Base-by-base conservation (phyloP, 2,888 invertebrate species). In the Suillia variegata region DNA sequence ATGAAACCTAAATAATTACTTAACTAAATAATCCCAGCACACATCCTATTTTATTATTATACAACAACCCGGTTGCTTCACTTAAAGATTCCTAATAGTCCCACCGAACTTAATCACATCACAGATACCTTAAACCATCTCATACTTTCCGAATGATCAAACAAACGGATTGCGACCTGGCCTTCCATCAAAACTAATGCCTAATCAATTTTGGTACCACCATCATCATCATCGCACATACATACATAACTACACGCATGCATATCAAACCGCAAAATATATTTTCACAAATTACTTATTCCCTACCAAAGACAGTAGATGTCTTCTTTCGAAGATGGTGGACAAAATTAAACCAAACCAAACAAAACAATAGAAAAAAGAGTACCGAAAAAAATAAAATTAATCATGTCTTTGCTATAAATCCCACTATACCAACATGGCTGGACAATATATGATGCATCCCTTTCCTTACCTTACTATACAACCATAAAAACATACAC, bases 191-290 rank as follows among this genome's bases (percentile, higher is more conserved):
- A 56, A 59, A 59, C 59, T 56, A 54, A 59, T 64, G 42, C 42
- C 62, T 64, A 59, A 64, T 64, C 59, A 64, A 62, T 64, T 64
- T 62, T 49, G 53, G 48, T 38, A 48, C 33, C 55, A 50, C 18
- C 45, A 20, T 5, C 38, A 4, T 31, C 31, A 38, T 3, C 38
- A 5, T 13, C 26, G 26, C 26, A 26, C 26, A 26, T 10, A 26
- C 26, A 26, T 10, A n/a, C 26, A 10, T 26, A 5, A 10, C 10
- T 10, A 26, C 6, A 10, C 26, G 26, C 5, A 26, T 10, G 5
- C 26, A 5, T 26, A 5, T 38, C 10, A 13, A 38, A n/a, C n/a
- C 6, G n/a, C 38, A 5, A 38, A 38, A 38, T 38, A 38, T 38
- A 38, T 38, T 38, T 38, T 4, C 38, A 38, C 38, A 38, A 38